phyloP scores from a whole-genome alignment of 2,797 vertebrate species.

The Xerus rutilus region DNA sequence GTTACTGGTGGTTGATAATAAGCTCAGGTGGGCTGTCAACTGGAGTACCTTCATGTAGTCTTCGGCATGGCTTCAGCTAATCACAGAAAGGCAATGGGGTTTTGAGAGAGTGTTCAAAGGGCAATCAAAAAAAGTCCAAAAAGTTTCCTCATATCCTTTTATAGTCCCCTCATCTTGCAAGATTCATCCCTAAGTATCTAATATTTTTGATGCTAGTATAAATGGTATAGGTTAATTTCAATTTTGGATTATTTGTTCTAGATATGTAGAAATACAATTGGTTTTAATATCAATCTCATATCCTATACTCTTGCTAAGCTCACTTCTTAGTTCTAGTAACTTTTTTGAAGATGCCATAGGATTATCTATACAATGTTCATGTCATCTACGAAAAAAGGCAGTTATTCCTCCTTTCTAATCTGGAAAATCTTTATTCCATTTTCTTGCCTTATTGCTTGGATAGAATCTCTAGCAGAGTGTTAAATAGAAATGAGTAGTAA shows the following conservation, averaged over 20 bases:
- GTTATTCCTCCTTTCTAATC: background rate
- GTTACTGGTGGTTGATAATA: background rate
- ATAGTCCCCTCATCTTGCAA: background rate
- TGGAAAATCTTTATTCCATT: background rate
- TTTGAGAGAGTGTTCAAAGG: background rate
- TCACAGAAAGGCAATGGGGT: background rate
- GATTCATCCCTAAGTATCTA: background rate
- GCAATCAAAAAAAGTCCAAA: background rate
- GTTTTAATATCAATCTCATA: background rate
- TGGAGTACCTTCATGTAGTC: background rate
- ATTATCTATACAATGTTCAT: background rate
- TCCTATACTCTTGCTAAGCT: background rate
- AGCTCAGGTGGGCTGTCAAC: background rate
- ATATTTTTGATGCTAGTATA: background rate
- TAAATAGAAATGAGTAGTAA: background rate
- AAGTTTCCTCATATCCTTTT: background rate
- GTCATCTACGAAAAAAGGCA: background rate
- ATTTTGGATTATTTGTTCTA: background rate
- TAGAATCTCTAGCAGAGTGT: background rate
- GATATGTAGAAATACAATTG: background rate
- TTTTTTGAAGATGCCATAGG: background rate
- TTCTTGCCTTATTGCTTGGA: background rate
- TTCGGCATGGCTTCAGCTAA: background rate
- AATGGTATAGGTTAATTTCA: background rate
- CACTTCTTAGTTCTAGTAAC: background rate